Conservation (phyloP, 1,140 invertebrate genomes). For the Drosophila littoralis region DNA sequence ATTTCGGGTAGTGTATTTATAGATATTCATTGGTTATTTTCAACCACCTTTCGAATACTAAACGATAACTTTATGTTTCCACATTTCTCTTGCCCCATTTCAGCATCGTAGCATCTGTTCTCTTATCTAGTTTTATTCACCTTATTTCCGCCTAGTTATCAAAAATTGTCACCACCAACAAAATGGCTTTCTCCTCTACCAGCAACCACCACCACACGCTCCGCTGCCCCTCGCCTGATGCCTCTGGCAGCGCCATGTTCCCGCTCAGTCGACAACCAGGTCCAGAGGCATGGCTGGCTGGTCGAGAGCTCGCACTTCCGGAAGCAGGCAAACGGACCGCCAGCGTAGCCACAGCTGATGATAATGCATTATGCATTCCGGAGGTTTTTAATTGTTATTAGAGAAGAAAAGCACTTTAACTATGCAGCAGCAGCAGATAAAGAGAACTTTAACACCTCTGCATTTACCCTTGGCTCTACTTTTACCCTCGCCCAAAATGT, state of each 20-base stretch:
- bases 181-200: constrained; percentile 34
- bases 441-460: constrained; percentile 77
- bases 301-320: constrained; percentile 65
- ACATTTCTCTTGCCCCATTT: not conserved
- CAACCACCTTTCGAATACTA: no score
- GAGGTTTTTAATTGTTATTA: constrained; percentile 67
- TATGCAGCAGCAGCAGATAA: constrained; percentile 48
- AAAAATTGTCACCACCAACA: constrained; percentile 30
- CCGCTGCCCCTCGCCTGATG: constrained; percentile 21
- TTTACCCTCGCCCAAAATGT: constrained; percentile 36
- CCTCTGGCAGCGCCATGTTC: constrained; percentile 42
- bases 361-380: constrained; percentile 77
- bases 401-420: constrained; percentile 40
- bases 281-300: constrained; percentile 27
- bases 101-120: not conserved
- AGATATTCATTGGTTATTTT: no score
- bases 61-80: no score
- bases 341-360: constrained; percentile 53
- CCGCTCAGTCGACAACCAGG: not conserved
- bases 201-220: constrained; percentile 56
- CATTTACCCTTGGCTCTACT: constrained; percentile 12
- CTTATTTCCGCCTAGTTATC: not conserved
- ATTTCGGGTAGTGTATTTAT: no score
- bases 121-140: not conserved
- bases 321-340: constrained; percentile 50